A percentile compares a stretch with the other conserved stretches of the same genome.
phyloP scores from a whole-genome alignment of 2,888 invertebrate species.

The Agrilus mali region DNA sequence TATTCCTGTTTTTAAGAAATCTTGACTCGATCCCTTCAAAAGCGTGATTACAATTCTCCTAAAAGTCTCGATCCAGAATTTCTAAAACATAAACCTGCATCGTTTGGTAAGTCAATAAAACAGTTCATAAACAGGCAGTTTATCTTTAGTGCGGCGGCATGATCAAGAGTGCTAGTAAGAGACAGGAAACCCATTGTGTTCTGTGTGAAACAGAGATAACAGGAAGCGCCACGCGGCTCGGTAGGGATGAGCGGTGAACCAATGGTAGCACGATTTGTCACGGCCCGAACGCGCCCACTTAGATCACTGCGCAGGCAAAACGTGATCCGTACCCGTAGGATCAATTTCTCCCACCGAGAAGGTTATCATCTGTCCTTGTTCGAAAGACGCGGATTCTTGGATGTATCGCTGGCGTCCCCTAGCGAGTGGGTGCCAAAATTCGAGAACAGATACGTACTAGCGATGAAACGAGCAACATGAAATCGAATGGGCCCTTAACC shows the following conservation, averaged over 20 bases:
- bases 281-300: conserved; percentile 34
- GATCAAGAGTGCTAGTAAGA: conserved; percentile 14
- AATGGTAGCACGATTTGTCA: conserved; percentile 49
- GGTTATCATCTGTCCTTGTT: conserved; percentile 18
- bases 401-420: conserved; percentile 35
- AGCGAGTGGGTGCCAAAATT: conserved; percentile 33
- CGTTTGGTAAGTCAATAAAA: conserved; percentile 13
- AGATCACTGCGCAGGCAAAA: conserved; percentile 33
- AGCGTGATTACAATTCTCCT: conserved; percentile 8
- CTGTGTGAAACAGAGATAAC: conserved; percentile 9
- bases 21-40: background rate
- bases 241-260: conserved; percentile 39
- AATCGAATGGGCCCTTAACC: conserved; percentile 29
- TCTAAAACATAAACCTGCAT: conserved; percentile 1
- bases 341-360: conserved; percentile 22
- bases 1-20: background rate
- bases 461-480: conserved; percentile 44
- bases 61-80: too few species aligned
- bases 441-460: conserved; percentile 38
- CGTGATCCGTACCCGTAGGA: conserved; percentile 29
- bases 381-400: conserved; percentile 15
- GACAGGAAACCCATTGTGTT: conserved; percentile 7
- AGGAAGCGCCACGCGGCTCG: conserved; percentile 19
- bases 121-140: conserved; percentile 13
- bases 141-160: background rate